Conservation (phyloP, 2,888 invertebrate species). For the Pterostichus niger region DNA sequence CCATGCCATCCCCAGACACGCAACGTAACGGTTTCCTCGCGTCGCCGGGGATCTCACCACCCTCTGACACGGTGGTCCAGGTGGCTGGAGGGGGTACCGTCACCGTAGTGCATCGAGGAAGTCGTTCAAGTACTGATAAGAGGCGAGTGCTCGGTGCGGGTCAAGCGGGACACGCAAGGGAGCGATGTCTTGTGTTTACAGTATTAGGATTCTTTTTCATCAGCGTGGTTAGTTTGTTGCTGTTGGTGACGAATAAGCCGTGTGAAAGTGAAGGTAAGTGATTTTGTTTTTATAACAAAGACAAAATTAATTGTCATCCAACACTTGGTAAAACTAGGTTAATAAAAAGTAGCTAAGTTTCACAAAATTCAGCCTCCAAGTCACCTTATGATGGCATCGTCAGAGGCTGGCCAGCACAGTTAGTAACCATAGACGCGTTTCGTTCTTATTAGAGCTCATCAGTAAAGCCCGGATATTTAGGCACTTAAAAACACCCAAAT, state of each 20-base stretch:
- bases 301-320: too few relatives aligned
- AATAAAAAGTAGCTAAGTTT: too few relatives aligned
- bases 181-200: conserved; percentile 49
- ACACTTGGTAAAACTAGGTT: too few relatives aligned
- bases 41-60: neutral
- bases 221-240: conserved; percentile 53
- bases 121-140: conserved; percentile 19
- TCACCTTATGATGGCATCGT: too few relatives aligned
- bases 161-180: neutral
- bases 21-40: conserved; percentile 20
- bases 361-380: too few relatives aligned
- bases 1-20: neutral
- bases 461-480: too few relatives aligned
- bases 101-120: conserved; percentile 45
- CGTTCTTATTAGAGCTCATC: too few relatives aligned
- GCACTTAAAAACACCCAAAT: too few relatives aligned
- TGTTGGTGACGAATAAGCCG: conserved; percentile 55
- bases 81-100: conserved; percentile 10
- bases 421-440: too few relatives aligned
- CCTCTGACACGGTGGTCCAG: conserved; percentile 47
- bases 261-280: conserved; percentile 17
- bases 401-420: too few relatives aligned
- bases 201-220: conserved; percentile 53
- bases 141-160: neutral
- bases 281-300: too few relatives aligned